These are phyloP conservation scores for Drosophila varians DNA, from an alignment of 1,140 invertebrate genomes.

Conservation along the genomic window DNA sequence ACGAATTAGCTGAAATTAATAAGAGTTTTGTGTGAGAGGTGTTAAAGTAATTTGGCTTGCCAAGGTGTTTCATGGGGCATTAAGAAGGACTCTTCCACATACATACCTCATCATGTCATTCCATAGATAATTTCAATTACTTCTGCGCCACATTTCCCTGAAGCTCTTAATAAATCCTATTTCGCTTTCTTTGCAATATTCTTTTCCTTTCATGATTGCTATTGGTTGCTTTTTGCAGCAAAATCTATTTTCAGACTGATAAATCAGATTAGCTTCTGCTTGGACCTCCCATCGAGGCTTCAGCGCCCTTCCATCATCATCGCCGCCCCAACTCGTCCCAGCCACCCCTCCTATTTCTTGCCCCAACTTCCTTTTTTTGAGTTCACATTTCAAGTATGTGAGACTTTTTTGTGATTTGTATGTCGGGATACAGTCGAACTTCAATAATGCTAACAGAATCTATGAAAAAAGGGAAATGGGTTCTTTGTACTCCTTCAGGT, in stretches of 20 bases:
- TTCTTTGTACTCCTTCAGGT: no score
- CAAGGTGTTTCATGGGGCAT: not conserved
- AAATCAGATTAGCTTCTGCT: slow-evolving; percentile 42
- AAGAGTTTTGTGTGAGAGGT: slow-evolving; percentile 15
- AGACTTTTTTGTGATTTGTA: slow-evolving; percentile 25
- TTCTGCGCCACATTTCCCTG: not conserved
- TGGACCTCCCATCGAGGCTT: slow-evolving; percentile 35
- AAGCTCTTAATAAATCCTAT: not conserved
- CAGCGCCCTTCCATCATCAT: slow-evolving; percentile 26
- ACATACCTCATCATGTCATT: not conserved
- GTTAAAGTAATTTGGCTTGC: slow-evolving; percentile 19
- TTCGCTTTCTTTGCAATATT: not conserved
- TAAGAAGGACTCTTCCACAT: slow-evolving; percentile 1
- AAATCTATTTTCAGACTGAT: slow-evolving; percentile 45
- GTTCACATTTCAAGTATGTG: slow-evolving; percentile 29
- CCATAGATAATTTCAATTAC: slow-evolving; percentile 1
- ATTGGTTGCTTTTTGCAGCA: slow-evolving; percentile 18
- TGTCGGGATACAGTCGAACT: slow-evolving; percentile 9
- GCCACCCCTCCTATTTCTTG: not conserved
- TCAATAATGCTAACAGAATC: not conserved
- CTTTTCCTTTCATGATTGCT: slow-evolving; percentile 10
- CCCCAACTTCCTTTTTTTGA: slow-evolving; percentile 8
- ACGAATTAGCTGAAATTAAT: slow-evolving; percentile 35
- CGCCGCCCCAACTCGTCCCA: slow-evolving; percentile 8
- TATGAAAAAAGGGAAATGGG: not conserved